A percentile compares a stretch with the other conserved stretches of the same genome.
phyloP scores from a whole-genome alignment of 2,888 invertebrate genomes.

The Cataglyphis altisquamis region DNA sequence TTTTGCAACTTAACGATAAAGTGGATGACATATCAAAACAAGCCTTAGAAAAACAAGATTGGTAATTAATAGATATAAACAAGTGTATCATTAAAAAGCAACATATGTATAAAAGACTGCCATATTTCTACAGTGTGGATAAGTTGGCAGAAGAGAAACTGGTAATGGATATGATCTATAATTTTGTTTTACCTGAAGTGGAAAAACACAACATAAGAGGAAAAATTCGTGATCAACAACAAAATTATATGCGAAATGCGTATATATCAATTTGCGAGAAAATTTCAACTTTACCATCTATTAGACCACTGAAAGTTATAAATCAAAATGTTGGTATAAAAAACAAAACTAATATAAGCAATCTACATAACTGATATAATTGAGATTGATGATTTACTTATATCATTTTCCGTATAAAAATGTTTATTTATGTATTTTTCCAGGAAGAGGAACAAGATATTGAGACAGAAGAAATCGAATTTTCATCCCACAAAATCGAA shows the following conservation, averaged over 20 bases:
- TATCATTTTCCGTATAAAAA: conserved; percentile 15
- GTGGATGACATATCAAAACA: conserved; percentile 88
- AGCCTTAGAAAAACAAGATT: conserved; percentile 79
- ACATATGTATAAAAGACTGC: conserved; percentile 3
- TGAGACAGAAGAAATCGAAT: conserved; percentile 6
- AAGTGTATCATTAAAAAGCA: neutral
- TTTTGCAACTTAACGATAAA: conserved; percentile 87
- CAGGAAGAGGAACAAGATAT: neutral
- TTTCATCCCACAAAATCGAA: neutral
- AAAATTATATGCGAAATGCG: conserved; percentile 84
- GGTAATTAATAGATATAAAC: conserved; percentile 65
- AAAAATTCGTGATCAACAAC: conserved; percentile 84
- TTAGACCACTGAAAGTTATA: conserved; percentile 13
- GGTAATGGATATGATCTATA: conserved; percentile 83
- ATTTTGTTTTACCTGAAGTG: conserved; percentile 85
- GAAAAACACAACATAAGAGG: conserved; percentile 85
- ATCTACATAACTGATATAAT: neutral
- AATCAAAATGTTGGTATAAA: neutral
- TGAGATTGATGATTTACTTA: neutral
- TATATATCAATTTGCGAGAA: conserved; percentile 84
- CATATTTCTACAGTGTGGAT: conserved; percentile 60
- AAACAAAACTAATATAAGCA: neutral
- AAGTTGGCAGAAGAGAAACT: conserved; percentile 77
- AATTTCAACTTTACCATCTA: conserved; percentile 69
- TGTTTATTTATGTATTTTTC: neutral